Base-by-base conservation (phyloP, 2,797 vertebrate species). In the Epinephelus malabaricus region DNA sequence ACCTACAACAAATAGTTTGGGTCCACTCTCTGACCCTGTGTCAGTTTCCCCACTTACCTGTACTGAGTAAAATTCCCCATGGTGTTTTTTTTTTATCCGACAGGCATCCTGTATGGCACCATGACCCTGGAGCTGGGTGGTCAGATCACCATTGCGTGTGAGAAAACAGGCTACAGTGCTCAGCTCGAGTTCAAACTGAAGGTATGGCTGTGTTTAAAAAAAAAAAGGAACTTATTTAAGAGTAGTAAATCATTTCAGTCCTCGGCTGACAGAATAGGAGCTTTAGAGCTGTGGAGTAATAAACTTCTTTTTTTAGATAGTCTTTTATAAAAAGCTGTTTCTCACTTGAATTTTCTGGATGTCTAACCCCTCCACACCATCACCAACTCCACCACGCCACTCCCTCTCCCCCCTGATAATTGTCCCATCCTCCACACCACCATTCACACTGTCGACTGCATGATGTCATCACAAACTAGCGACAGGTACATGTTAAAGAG, bases 71-170 rank as follows among this genome's bases (percentile, higher is more conserved):
- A 3, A 11, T n/a, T n/a, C 25, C 9, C 62, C 1, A 0, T 34
- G 30, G 9, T 51, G 9, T 51, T 54, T 76, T 69, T 76, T 69
- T 82, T 47, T 40, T 84, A 21, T 64, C 18, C 61, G 1, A 4
- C 72, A 99, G 98, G 98, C 69, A 99, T 99, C 92, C 94, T 99
- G 40, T 99, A 99, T 40, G 98, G 98, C 65, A 99, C 98, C 79
- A 97, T 99, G 98, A 99, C 98, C 12, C 94, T 99, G 93, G 98
- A 99, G 84, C 96, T 99, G 85, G 98, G 97, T 0, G 98, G 98
- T 68, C 95, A 96, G 84, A 95, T 99, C 86, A 97, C 95, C 66
- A 96, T 99, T 46, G 93, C 95, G 0, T 99, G 98, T 93, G 98
- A 99, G 89, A 99, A 99, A 93, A 99, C 98, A 0, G 97, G 98